phyloP scores from a whole-genome alignment of 92 coral and sea anemone species.

The Umimayanthus kanabou region DNA sequence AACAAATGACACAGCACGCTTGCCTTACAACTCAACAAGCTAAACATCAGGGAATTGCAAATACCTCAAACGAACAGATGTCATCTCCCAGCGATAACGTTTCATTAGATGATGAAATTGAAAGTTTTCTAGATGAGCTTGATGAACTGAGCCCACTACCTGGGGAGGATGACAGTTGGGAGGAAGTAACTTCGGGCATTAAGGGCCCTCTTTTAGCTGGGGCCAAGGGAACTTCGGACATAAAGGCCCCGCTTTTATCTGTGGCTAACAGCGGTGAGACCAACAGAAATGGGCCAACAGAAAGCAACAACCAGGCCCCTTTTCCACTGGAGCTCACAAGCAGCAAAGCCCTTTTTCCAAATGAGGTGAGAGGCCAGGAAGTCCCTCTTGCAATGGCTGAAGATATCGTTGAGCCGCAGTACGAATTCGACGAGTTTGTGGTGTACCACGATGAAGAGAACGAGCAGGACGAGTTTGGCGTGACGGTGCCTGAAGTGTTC shows the following conservation, averaged over 20 bases:
- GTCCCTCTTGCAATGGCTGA: constrained; percentile 15
- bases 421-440: constrained; percentile 40
- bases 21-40: neutral
- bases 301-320: neutral
- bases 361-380: neutral
- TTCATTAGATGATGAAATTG: constrained; percentile 35
- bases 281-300: neutral
- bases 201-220: neutral
- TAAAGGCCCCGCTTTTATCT: neutral
- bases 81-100: neutral
- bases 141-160: constrained; percentile 22
- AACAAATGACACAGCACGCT: neutral
- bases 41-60: neutral
- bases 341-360: neutral
- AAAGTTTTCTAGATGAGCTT: constrained; percentile 26
- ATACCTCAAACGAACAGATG: neutral
- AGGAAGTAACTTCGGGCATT: neutral
- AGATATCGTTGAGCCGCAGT: constrained; percentile 27
- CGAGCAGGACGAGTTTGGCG: constrained; percentile 23
- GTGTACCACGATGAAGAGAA: constrained; percentile 30
- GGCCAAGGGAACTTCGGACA: neutral
- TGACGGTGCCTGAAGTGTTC: constrained; percentile 30
- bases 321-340: neutral
- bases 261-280: neutral
- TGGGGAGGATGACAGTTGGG: neutral